phyloP scores from a whole-genome alignment of 1,140 invertebrate species.

The Formica exsecta region DNA sequence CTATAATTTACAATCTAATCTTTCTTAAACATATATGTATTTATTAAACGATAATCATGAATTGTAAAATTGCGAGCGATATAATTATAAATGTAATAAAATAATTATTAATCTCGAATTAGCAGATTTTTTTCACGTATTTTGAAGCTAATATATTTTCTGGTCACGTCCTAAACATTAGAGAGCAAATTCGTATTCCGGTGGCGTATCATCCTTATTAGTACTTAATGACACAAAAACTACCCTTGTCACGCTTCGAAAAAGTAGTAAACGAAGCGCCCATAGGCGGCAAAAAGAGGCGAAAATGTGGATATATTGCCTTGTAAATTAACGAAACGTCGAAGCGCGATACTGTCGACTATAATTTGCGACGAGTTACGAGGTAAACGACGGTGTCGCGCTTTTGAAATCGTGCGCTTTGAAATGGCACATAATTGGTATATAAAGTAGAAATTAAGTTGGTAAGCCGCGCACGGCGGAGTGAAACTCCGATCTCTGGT shows the following conservation, averaged over 20 bases:
- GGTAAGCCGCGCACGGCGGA: neutral
- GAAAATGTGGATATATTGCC: constrained; percentile 26
- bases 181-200: neutral
- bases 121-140: neutral
- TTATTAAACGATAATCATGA: neutral
- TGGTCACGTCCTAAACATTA: neutral
- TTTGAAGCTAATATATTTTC: neutral
- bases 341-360: constrained; percentile 32
- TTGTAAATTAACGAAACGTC: constrained; percentile 59
- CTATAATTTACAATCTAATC: neutral
- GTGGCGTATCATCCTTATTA: neutral
- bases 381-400: neutral
- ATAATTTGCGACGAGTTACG: constrained; percentile 54
- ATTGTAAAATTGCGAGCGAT: constrained; percentile 3
- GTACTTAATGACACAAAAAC: constrained; percentile 20
- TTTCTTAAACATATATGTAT: neutral
- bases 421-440: constrained; percentile 58
- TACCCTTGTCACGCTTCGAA: constrained; percentile 11
- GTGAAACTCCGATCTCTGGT: constrained; percentile 34
- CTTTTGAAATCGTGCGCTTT: constrained; percentile 42
- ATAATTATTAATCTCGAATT: neutral
- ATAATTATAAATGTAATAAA: neutral
- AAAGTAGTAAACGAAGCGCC: neutral
- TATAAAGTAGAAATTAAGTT: constrained; percentile 57
- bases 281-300: neutral